Evolutionary conservation across 2,888 invertebrate species (phyloP), one percentile per base, ranked within the genome.

Genomic region (Drosophila monieri): DNA sequence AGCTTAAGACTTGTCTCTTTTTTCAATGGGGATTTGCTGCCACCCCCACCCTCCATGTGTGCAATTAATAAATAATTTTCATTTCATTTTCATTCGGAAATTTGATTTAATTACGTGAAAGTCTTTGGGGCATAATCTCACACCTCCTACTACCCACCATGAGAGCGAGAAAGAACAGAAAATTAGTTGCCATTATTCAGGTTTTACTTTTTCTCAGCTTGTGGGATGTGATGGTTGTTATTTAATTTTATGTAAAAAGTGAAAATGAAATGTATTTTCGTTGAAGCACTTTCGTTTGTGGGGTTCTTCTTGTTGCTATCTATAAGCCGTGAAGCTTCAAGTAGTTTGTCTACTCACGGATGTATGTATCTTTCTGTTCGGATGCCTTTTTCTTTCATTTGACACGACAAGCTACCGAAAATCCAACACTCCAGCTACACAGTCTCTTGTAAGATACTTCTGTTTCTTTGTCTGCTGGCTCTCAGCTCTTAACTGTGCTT

Each of bases 21-120:
- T 30, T 47, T 73, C 70, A 71, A 71, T 73, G 73, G 58, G 70
- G 76, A 83, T 77, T 80, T 76, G 52, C 60, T 67, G 48, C 61
- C 47, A 48, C 53, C 66, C 48, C 46, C 57, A 6, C 25, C 25
- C 25, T 6, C 6, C 18, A 32, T 25, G 41, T 18, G 41, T 51
- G 57, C 76, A 85, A 85, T 85, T 85, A 85, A 85, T 85, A 85
- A 80, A 81, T 81, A 73, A 86, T 86, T 85, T 86, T 73, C 81
- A 86, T 86, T 85, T 85, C 86, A 84, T 79, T 86, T 85, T 79
- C 76, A 85, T 84, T 80, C 76, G 23, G 67, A 76, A 76, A 83
- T 84, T 80, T 79, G 76, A 80, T 84, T 80, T 85, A 85, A 84
- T 85, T 78, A 86, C 71, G 86, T 78, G 86, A 83, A 85, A 85